Evolutionary conservation across 2,888 invertebrate genomes (phyloP), one percentile per base, ranked within the genome.

Genomic region (Watsonalla binaria): DNA sequence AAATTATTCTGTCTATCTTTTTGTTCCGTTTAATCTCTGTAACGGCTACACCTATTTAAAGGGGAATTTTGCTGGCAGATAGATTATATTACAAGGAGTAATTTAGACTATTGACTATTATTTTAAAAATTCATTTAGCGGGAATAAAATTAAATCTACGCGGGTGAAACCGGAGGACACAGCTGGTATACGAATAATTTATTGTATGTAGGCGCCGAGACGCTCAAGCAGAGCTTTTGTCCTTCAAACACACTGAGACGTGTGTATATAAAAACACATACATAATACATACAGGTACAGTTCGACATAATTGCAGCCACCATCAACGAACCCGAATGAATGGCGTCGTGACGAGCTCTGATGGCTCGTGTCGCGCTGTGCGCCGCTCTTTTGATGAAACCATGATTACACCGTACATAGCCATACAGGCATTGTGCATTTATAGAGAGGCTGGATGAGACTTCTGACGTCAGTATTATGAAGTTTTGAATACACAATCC

Each of bases 361-460:
- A 84, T 81, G 81, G 78, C 71, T 71, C 69, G 66, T 62, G 63
- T 66, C 67, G 72, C 70, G 70, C 69, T 72, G 68, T 76, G 76
- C 70, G 70, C 68, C 80, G 81, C 81, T 79, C 84, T 86, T 86
- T 86, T 86, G 85, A 86, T 84, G 84, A 82, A 82, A 84, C 86
- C 84, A 80, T 86, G 86, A 86, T 86, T 86, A 85, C 84, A 75
- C 78, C 77, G 70, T 76, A 81, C 79, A 83, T 77, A 82, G 63
- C 63, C 73, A 71, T 71, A 78, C 66, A 70, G 67, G 63, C 53
- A 55, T 57, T 59, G 53, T 59, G 55, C 54, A 9, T 53, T 54
- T 34, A 53, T 63, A 66, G 55, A 67, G 60, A 15, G 46, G 47
- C 75, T 76, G 54, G 77, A 78, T 61, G 11, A 45, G 49, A 46